Percentiles rank a stretch among this genome's conserved stretches.
These are phyloP conservation scores for Anoplopoma fimbria DNA, from an alignment of 2,113 vertebrate genomes.

Conservation along the genomic window DNA sequence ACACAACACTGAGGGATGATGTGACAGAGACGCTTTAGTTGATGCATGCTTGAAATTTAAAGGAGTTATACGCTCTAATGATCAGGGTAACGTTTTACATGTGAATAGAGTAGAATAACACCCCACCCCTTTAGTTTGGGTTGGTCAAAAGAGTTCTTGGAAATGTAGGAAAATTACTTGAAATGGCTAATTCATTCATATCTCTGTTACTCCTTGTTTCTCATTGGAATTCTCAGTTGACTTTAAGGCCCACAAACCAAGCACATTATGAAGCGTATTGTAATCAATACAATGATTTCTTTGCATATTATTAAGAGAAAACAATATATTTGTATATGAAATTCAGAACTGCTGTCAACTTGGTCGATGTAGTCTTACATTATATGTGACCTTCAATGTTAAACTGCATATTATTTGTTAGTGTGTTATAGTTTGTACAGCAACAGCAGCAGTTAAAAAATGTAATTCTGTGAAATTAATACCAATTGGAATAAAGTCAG, in stretches of 20 bases:
- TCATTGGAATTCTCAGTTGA: background rate
- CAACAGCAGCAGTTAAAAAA: background rate
- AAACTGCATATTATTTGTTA: background rate
- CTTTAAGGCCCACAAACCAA: background rate
- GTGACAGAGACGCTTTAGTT: background rate
- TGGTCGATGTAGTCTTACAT: background rate
- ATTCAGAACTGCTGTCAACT: background rate
- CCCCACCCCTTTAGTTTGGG: background rate
- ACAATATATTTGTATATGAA: background rate
- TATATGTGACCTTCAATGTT: background rate
- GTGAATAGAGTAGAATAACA: background rate
- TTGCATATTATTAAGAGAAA: background rate
- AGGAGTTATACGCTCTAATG: background rate
- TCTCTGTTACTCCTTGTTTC: background rate
- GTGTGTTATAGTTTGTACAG: background rate
- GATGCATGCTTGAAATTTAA: background rate
- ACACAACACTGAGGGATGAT: background rate
- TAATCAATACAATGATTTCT: background rate
- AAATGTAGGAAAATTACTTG: background rate
- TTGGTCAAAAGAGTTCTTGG: constrained; percentile 1
- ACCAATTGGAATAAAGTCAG: background rate
- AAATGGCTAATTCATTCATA: background rate
- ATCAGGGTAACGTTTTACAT: background rate
- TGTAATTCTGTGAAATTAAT: background rate
- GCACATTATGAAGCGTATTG: background rate